Evolutionary conservation across 2,888 invertebrate species (phyloP).

Genomic region (Smittia aterrima): DNA sequence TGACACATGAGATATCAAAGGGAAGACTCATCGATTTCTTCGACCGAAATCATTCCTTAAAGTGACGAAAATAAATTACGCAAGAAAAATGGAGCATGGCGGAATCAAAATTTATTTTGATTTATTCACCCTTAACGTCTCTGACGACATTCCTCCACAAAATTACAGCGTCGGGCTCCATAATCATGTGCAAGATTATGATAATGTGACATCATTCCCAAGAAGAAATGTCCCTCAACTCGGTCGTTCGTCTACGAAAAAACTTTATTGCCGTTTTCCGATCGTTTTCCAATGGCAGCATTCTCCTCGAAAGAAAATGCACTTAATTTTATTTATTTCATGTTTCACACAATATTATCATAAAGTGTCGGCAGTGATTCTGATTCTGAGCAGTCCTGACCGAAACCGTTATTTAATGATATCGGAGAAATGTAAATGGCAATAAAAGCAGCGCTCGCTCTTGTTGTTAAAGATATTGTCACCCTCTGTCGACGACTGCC

Average conservation of each 20-base stretch:
- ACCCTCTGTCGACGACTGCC: conserved; percentile 8
- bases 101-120: conserved; percentile 21
- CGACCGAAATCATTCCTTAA: conserved; percentile 21
- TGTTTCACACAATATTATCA: conserved; percentile 40
- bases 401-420: conserved; percentile 41
- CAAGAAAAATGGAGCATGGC: conserved; percentile 23
- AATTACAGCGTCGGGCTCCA: neutral
- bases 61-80: conserved; percentile 35
- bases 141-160: neutral
- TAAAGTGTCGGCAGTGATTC: conserved; percentile 33
- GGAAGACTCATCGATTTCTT: conserved; percentile 9
- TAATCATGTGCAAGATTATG: conserved; percentile 36
- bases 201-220: conserved; percentile 37
- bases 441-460: conserved; percentile 30
- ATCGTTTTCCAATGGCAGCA: neutral
- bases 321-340: conserved; percentile 30
- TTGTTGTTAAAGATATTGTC: conserved; percentile 35
- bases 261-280: conserved; percentile 34
- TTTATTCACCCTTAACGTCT: conserved; percentile 36
- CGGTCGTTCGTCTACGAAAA: conserved; percentile 7
- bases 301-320: conserved; percentile 1
- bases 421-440: conserved; percentile 34
- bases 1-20: neutral
- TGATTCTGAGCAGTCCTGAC: conserved; percentile 20
- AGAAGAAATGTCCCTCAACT: conserved; percentile 2